Evolutionary conservation across 2,113 vertebrate species (phyloP).

Genomic region (human): GRCh38 chr12:65917001-65917500

Average conservation of each 20-base stretch:
- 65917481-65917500: background rate
- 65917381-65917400: background rate
- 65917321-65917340: background rate
- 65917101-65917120: background rate
- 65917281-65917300: background rate
- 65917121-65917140: background rate
- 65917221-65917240: background rate
- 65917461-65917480: background rate
- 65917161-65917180: background rate
- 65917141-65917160: background rate
- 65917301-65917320: background rate
- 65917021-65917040: conserved; percentile 22
- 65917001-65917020: conserved; percentile 22
- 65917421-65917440: background rate
- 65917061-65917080: conserved; percentile 5
- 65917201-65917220: background rate
- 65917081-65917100: conserved; percentile 25
- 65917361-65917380: background rate
- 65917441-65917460: background rate
- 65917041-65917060: background rate
- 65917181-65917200: background rate
- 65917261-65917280: background rate
- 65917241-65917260: background rate
- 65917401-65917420: background rate
- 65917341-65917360: background rate